A percentile compares a stretch with the other conserved stretches of the same genome.
Conservation (phyloP, 2,888 invertebrate species). For the Aphrophora alni region DNA sequence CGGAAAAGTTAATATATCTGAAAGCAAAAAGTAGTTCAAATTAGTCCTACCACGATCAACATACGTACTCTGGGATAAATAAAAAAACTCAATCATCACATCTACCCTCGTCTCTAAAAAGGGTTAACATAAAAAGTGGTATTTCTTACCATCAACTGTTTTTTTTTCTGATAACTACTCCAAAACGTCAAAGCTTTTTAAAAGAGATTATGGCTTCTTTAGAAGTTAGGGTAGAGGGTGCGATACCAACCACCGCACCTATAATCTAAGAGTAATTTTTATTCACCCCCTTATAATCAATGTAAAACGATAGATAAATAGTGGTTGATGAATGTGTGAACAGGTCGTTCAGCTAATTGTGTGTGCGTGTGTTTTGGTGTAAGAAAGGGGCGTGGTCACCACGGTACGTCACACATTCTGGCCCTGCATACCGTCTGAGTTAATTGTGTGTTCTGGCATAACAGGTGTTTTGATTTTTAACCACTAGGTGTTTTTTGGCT, state of each 20-base stretch:
- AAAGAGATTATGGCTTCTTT: not conserved
- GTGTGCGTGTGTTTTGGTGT: not conserved
- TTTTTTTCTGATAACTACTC: no score
- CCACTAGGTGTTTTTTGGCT: no score
- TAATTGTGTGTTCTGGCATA: not conserved
- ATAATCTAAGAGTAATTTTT: not conserved
- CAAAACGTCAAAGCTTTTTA: not conserved
- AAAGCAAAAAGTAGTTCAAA: no score
- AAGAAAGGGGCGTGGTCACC: not conserved
- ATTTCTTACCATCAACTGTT: not conserved
- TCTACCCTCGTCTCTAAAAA: not conserved
- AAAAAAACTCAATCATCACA: not conserved
- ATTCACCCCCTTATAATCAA: not conserved
- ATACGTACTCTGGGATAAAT: no score
- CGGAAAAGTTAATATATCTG: no score
- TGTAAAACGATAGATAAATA: slow-evolving; percentile 2
- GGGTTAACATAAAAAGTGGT: not conserved
- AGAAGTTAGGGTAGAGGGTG: not conserved
- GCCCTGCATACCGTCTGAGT: not conserved
- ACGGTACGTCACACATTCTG: not conserved
- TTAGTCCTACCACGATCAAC: no score
- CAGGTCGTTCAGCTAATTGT: not conserved
- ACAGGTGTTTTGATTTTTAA: no score
- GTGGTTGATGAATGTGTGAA: slow-evolving; percentile 9
- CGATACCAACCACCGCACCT: not conserved